Conservation (phyloP, 1,140 invertebrate species). For the Hesperophylax magnus region DNA sequence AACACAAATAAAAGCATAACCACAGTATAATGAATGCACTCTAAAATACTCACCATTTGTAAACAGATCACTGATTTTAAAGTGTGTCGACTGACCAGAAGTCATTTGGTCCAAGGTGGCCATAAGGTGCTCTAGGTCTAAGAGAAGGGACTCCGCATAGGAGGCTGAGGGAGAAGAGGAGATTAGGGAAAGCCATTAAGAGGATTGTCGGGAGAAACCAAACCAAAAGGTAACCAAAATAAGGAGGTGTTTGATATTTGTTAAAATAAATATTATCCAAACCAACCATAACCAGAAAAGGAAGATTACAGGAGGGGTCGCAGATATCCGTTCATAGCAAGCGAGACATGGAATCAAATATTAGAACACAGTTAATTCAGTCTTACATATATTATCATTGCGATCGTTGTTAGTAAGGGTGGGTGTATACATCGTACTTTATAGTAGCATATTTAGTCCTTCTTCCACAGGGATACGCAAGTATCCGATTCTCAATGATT, state of each 20-base stretch:
- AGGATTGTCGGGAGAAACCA: background rate
- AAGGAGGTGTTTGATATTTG: constrained; percentile 15
- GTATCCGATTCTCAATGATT: too few species aligned
- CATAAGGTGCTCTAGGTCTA: constrained; percentile 75
- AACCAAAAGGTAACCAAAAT: constrained; percentile 13
- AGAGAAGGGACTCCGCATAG: constrained; percentile 75
- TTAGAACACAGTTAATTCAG: constrained; percentile 38
- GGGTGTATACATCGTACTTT: background rate
- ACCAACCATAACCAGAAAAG: constrained; percentile 54
- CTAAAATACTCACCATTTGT: constrained; percentile 67
- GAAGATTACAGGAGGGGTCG: constrained; percentile 38
- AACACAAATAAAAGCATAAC: background rate
- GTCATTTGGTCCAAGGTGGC: constrained; percentile 71
- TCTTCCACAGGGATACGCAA: too few species aligned
- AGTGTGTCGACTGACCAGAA: constrained; percentile 67
- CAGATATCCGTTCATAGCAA: constrained; percentile 46
- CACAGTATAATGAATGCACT: background rate
- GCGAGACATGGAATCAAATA: constrained; percentile 71
- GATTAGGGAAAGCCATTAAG: constrained; percentile 11
- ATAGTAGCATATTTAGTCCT: too few species aligned
- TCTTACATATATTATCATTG: constrained; percentile 6
- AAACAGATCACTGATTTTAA: constrained; percentile 70
- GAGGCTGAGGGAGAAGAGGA: constrained; percentile 64
- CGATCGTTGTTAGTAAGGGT: background rate
- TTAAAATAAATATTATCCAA: constrained; percentile 48